Conservation (phyloP, 1,140 invertebrate genomes). For the Chrysopa pallens region DNA sequence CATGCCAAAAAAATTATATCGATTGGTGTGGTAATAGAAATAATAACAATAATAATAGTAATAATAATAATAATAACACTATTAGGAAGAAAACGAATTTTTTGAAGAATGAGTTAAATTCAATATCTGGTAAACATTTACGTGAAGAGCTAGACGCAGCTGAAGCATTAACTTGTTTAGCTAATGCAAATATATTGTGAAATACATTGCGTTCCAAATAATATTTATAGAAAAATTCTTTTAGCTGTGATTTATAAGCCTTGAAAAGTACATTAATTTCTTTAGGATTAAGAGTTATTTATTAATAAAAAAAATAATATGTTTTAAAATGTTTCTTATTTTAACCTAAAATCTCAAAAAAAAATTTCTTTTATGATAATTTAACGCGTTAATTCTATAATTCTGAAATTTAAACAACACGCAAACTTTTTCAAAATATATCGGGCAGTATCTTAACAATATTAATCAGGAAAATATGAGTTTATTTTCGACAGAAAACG, state of each 20-base stretch:
- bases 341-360: background rate
- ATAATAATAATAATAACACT: background rate
- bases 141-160: constrained; percentile 51
- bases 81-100: constrained; percentile 1
- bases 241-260: no score
- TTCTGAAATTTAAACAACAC: no score
- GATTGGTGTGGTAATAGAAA: constrained; percentile 31
- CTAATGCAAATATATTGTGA: constrained; percentile 13
- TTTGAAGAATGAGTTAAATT: background rate
- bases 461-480: no score
- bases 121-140: constrained; percentile 22
- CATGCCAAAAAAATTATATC: constrained; percentile 42
- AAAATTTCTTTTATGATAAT: no score
- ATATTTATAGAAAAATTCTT: no score
- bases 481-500: no score
- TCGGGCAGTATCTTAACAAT: no score
- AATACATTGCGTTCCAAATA: no score
- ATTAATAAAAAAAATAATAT: background rate
- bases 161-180: constrained; percentile 39
- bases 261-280: no score
- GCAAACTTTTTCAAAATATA: no score
- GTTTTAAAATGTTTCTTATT: background rate
- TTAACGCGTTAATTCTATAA: no score
- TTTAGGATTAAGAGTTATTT: background rate
- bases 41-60: constrained; percentile 2